phyloP scores from a whole-genome alignment of 1,140 invertebrate species.

The Hyphantria cunea region DNA sequence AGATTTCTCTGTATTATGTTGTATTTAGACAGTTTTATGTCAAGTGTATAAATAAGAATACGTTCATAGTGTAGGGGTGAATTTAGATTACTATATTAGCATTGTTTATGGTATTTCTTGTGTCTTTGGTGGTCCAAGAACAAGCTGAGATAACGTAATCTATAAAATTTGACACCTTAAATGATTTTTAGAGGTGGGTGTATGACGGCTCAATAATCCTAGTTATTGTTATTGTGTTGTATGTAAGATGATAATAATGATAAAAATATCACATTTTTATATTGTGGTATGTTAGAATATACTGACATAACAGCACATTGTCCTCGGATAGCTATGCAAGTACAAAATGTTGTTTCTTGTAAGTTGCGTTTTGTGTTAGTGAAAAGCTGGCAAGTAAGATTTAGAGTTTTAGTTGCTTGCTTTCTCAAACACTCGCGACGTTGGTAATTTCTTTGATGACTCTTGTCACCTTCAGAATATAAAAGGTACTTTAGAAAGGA shows the following conservation, averaged over 20 bases:
- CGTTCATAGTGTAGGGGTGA: conserved; percentile 41
- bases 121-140: conserved; percentile 26
- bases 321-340: too few species aligned
- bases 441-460: too few species aligned
- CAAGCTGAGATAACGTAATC: conserved; percentile 14
- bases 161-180: conserved; percentile 24
- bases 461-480: too few species aligned
- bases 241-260: background rate
- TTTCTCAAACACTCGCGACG: too few species aligned
- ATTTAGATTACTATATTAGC: conserved; percentile 60
- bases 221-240: conserved; percentile 15
- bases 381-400: too few species aligned
- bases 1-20: conserved; percentile 23
- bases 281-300: too few species aligned
- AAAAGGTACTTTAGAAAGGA: too few species aligned
- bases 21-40: conserved; percentile 30
- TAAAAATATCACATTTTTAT: too few species aligned
- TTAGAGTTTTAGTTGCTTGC: too few species aligned
- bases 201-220: conserved; percentile 22
- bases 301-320: too few species aligned
- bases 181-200: conserved; percentile 17
- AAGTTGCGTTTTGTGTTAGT: too few species aligned
- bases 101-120: conserved; percentile 45
- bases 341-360: too few species aligned
- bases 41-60: conserved; percentile 26